Evolutionary conservation across 2,113 vertebrate species (phyloP).

Genomic region (Rhinoptilus africanus): DNA sequence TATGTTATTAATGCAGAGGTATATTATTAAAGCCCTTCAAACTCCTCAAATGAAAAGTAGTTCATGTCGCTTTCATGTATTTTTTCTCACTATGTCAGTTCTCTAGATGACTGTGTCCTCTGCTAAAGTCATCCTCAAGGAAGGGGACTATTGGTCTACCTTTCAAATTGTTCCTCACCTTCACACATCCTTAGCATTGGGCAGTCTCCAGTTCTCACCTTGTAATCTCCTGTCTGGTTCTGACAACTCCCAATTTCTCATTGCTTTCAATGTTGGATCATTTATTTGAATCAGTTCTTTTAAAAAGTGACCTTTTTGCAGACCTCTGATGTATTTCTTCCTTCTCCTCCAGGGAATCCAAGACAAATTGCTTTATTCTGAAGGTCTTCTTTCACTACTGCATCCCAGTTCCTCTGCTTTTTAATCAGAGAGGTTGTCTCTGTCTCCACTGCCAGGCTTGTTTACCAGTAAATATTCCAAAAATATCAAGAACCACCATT

Average conservation of each 20-base stretch:
- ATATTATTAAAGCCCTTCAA: background rate
- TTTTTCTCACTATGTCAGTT: background rate
- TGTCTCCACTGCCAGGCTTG: background rate
- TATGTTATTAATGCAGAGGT: background rate
- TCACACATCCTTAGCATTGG: background rate
- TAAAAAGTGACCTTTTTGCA: background rate
- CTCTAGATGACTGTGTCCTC: background rate
- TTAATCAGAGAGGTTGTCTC: background rate
- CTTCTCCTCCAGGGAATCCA: background rate
- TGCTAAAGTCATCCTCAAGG: background rate
- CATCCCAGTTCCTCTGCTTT: background rate
- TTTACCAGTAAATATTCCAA: slow-evolving; percentile 8
- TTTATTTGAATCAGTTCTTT: background rate
- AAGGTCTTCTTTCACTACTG: background rate
- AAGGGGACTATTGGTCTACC: background rate
- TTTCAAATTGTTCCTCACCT: background rate
- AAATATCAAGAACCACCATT: background rate
- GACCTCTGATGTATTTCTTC: background rate
- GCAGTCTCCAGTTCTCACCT: background rate
- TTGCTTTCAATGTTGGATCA: background rate
- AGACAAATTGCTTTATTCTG: slow-evolving; percentile 12
- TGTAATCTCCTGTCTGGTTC: background rate
- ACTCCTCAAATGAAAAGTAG: background rate
- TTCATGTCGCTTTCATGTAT: background rate
- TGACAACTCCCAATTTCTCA: background rate